These are phyloP conservation scores for Molorchus minor DNA, from an alignment of 2,888 invertebrate species.

Conservation along the genomic window DNA sequence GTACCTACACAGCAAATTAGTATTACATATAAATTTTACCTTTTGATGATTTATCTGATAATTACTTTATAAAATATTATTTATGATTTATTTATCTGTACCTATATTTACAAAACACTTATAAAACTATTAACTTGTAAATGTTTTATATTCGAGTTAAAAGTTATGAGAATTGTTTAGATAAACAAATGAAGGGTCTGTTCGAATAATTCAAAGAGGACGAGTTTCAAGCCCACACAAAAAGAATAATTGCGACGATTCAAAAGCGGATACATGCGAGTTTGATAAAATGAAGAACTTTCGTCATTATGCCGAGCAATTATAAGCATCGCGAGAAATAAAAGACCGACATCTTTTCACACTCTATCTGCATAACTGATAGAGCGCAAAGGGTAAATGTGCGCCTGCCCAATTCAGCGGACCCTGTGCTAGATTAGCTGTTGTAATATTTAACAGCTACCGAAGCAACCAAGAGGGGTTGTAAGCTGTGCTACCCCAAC, in stretches of 20 bases:
- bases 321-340: constrained; percentile 39
- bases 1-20: too few species aligned
- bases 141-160: too few species aligned
- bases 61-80: too few species aligned
- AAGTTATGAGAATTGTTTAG: too few species aligned
- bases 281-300: constrained; percentile 35
- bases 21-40: too few species aligned
- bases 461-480: constrained; percentile 49
- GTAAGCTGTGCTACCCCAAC: constrained; percentile 37
- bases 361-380: constrained; percentile 51
- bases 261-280: constrained; percentile 15
- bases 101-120: too few species aligned
- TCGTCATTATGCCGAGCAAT: constrained; percentile 38
- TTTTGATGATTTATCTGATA: too few species aligned
- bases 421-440: constrained; percentile 57
- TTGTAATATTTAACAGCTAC: constrained; percentile 58
- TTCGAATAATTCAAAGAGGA: neutral
- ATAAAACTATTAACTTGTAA: too few species aligned
- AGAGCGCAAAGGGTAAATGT: constrained; percentile 41
- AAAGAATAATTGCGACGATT: constrained; percentile 11
- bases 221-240: constrained; percentile 1
- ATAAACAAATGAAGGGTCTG: too few species aligned
- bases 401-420: constrained; percentile 52
- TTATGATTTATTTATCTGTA: too few species aligned
- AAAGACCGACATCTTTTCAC: constrained; percentile 47